These are phyloP conservation scores for Pristionchus fissidentatus DNA, from an alignment of 2,888 invertebrate species.

Conservation along the genomic window DNA sequence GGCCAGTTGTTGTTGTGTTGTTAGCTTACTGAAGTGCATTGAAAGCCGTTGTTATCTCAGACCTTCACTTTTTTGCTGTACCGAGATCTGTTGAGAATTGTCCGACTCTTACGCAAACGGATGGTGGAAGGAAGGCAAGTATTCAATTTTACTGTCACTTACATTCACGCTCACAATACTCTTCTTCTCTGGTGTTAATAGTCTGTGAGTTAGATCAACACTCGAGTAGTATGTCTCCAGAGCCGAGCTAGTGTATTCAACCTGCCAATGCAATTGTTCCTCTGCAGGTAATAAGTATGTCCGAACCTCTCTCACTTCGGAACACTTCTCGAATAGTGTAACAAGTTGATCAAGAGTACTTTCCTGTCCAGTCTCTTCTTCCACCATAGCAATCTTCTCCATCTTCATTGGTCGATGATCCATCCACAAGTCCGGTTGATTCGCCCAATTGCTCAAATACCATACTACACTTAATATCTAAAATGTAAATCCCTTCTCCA, in stretches of 20 bases:
- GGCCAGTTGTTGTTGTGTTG: no score
- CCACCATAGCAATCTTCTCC: conserved; percentile 27
- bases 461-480: no score
- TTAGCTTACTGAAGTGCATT: no score
- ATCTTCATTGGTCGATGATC: conserved; percentile 27
- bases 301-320: not conserved
- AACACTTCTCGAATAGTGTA: not conserved
- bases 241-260: conserved; percentile 53
- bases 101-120: not conserved
- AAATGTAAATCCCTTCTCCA: not conserved
- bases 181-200: conserved; percentile 45
- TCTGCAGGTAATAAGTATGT: not conserved
- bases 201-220: conserved; percentile 53
- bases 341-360: not conserved
- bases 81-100: no score
- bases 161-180: conserved; percentile 30
- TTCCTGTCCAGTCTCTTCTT: not conserved
- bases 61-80: no score
- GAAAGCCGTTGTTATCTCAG: no score
- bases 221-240: conserved; percentile 55
- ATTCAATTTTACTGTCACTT: no score
- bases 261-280: not conserved
- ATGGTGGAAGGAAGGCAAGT: not conserved
- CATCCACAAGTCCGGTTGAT: conserved; percentile 49
- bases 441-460: conserved; percentile 40